Evolutionary conservation across 2,113 vertebrate species (phyloP).

Genomic region (Arothron firmamentum): DNA sequence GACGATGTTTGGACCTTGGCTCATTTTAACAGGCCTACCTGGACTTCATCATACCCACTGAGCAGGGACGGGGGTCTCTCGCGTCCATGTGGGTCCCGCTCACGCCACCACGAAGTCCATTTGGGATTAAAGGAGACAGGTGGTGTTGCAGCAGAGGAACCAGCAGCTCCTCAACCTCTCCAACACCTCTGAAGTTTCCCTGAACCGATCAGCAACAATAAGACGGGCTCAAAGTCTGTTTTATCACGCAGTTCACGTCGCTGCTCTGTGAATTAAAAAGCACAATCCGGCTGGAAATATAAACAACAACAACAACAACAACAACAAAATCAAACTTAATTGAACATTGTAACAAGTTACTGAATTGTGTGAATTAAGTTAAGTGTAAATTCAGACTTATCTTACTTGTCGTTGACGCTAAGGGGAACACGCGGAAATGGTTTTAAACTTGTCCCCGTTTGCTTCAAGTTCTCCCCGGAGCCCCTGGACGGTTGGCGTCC

Average conservation of each 20-base stretch:
- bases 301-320: no score
- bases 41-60: conserved; percentile 5
- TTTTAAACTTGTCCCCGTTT: background rate
- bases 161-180: no score
- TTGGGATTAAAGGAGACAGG: no score
- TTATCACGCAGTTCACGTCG: background rate
- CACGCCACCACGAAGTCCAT: background rate
- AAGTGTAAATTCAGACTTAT: background rate
- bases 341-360: background rate
- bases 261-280: no score
- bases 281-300: no score
- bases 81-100: background rate
- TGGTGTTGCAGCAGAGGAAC: no score
- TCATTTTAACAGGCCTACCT: conserved; percentile 70
- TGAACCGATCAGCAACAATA: background rate
- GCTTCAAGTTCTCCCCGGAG: background rate
- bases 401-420: background rate
- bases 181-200: background rate
- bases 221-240: background rate
- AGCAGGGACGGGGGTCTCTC: background rate
- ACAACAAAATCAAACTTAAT: background rate
- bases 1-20: conserved; percentile 82
- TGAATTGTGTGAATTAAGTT: no score
- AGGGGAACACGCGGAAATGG: background rate
- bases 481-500: background rate